A percentile compares a stretch with the other conserved stretches of the same genome.
Conservation (phyloP, 2,888 invertebrate genomes). For the Chaetogeoica ovagalla region DNA sequence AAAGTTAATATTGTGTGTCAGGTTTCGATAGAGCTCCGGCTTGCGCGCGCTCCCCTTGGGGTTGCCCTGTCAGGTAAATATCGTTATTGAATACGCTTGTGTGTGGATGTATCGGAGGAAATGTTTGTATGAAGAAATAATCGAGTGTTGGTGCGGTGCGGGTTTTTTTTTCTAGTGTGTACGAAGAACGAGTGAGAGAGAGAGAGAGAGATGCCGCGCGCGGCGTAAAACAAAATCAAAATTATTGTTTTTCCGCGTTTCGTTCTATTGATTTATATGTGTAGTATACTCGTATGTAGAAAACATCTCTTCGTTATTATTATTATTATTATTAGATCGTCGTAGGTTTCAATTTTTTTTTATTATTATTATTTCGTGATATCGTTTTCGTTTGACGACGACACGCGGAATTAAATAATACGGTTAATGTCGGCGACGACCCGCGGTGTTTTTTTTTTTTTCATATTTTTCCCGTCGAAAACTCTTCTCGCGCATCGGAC, state of each 20-base stretch:
- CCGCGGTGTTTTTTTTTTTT: no score
- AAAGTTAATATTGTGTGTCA: slow-evolving; percentile 30
- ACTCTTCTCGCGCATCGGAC: background rate
- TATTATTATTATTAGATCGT: no score
- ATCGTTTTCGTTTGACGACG: no score
- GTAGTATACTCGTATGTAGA: background rate
- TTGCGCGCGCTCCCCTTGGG: slow-evolving; percentile 40
- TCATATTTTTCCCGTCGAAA: slow-evolving; percentile 24
- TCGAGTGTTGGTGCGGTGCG: background rate
- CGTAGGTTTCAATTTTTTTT: no score
- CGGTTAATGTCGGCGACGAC: no score
- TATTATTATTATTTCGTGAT: no score
- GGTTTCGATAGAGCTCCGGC: slow-evolving; percentile 41
- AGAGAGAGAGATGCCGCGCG: background rate
- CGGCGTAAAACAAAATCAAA: slow-evolving; percentile 21
- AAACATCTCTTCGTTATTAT: no score
- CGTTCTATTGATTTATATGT: background rate
- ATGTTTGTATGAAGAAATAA: no score
- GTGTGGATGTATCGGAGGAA: background rate
- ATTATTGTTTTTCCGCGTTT: slow-evolving; percentile 22
- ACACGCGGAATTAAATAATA: no score
- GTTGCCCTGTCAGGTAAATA: slow-evolving; percentile 44
- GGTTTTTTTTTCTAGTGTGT: no score
- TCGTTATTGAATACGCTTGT: no score
- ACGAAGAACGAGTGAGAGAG: no score